Base-by-base conservation (phyloP, 2,888 invertebrate genomes). In the Anorthoa munda region DNA sequence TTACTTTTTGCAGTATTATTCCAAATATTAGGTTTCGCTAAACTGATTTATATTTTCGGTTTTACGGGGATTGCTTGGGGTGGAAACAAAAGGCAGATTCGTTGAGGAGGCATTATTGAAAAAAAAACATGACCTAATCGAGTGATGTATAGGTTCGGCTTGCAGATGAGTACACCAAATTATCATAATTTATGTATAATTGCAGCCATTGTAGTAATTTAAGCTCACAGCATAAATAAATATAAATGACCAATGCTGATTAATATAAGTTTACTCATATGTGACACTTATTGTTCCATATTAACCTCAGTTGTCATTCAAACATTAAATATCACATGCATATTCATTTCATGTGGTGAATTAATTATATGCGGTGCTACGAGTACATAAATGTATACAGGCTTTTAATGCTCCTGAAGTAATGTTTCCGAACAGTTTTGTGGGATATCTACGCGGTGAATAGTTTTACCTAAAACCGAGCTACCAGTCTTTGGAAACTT, bases 401-500 rank as follows among this genome's bases (percentile, higher is more conserved):
- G 51, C 18, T 26, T 72, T 58, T 76, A 63, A 71, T 63, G n/a
- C 39, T 56, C 48, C 48, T 23, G 7, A 50, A 79, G 66, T 77
- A 68, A 66, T 73, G 65, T 79, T 70, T 58, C 53, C 60, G 61
- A 61, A 77, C 53, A 71, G 72, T 74, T 79, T 74, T 74, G 67
- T 72, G 77, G 77, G 66, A 61, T 72, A 82, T 67, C 31, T 80
- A 72, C 66, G 63, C 63, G 17, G 65, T 73, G 63, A 75, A 85
- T 83, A 82, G 66, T 86, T 83, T 77, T 46, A 81, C 73, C 78
- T 78, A 78, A 83, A 83, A 75, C 74, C 70, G 39, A 79, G 81
- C 79, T 81, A 76, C 81, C 71, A 77, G 75, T 66, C 70, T 77
- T 74, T 79, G 73, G 48, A 77, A 84, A 84, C 70, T 84, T 87